phyloP scores from a whole-genome alignment of 2,113 vertebrate genomes.

The Rhizomys pruinosus region DNA sequence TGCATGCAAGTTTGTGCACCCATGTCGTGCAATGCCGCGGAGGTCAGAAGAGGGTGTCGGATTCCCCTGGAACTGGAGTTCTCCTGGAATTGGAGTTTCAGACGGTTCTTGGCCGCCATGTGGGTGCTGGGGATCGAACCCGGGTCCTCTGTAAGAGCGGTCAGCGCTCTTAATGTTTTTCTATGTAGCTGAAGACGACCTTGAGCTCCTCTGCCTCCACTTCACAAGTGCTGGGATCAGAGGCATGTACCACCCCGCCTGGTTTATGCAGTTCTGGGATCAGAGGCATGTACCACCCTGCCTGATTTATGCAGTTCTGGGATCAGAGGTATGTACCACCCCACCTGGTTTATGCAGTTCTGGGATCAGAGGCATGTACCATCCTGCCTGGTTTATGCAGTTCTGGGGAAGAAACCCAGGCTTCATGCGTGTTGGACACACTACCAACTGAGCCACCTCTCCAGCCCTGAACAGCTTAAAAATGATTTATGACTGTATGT shows the following conservation, averaged over 20 bases:
- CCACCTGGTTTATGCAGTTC: background rate
- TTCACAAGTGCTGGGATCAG: background rate
- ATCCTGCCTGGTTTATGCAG: background rate
- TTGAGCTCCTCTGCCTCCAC: background rate
- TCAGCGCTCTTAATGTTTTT: background rate
- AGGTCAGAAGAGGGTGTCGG: too few relatives aligned
- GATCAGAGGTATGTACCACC: too few relatives aligned
- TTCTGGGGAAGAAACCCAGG: background rate
- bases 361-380: background rate
- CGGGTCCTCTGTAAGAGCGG: too few relatives aligned
- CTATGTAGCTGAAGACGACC: background rate
- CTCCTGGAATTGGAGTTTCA: too few relatives aligned
- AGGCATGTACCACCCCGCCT: too few relatives aligned
- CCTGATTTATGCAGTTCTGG: background rate
- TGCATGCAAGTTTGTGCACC: too few relatives aligned
- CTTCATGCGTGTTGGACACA: background rate
- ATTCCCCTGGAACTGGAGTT: too few relatives aligned
- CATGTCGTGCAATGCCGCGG: too few relatives aligned
- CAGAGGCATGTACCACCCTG: too few relatives aligned
- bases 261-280: background rate
- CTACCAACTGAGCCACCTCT: background rate
- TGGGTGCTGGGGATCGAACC: too few relatives aligned
- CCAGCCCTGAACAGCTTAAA: background rate
- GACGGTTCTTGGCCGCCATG: too few relatives aligned
- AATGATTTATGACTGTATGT: too few relatives aligned